Evolutionary conservation across 2,888 invertebrate genomes (phyloP).

Genomic region (Empis livida): DNA sequence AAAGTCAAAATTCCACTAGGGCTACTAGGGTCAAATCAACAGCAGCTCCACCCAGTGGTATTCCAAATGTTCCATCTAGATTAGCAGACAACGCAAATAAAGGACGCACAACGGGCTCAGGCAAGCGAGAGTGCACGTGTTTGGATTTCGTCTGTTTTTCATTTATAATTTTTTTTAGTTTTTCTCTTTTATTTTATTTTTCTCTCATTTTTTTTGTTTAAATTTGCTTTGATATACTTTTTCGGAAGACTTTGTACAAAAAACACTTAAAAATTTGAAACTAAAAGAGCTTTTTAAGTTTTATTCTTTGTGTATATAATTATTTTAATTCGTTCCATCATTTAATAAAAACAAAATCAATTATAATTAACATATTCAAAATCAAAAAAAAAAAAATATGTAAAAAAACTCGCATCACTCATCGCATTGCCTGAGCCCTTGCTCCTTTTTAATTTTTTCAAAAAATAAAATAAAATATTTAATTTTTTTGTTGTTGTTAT

Average conservation of each 20-base stretch:
- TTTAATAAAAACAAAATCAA: background rate
- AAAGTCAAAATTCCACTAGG: constrained; percentile 32
- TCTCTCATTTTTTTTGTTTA: constrained; percentile 8
- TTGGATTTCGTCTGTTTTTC: constrained; percentile 12
- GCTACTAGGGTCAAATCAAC: constrained; percentile 10
- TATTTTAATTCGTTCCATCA: background rate
- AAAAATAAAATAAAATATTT: too few relatives aligned
- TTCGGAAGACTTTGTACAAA: background rate
- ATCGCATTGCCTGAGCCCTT: constrained; percentile 23
- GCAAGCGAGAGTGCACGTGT: constrained; percentile 22
- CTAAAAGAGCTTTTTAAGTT: background rate
- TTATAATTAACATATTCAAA: background rate
- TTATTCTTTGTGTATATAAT: background rate
- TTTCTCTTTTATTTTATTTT: constrained; percentile 4
- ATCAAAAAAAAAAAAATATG: too few relatives aligned
- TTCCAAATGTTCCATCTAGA: constrained; percentile 9
- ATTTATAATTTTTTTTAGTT: constrained; percentile 4
- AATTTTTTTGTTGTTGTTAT: too few relatives aligned
- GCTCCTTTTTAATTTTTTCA: background rate
- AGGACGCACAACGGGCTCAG: constrained; percentile 23
- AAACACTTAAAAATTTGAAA: too few relatives aligned
- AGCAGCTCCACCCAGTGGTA: constrained; percentile 25
- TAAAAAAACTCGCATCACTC: constrained; percentile 12
- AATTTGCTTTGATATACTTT: constrained; percentile 1
- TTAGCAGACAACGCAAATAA: too few relatives aligned